Base-by-base conservation (phyloP, 2,888 invertebrate genomes). In the Epicampocera succincta region DNA sequence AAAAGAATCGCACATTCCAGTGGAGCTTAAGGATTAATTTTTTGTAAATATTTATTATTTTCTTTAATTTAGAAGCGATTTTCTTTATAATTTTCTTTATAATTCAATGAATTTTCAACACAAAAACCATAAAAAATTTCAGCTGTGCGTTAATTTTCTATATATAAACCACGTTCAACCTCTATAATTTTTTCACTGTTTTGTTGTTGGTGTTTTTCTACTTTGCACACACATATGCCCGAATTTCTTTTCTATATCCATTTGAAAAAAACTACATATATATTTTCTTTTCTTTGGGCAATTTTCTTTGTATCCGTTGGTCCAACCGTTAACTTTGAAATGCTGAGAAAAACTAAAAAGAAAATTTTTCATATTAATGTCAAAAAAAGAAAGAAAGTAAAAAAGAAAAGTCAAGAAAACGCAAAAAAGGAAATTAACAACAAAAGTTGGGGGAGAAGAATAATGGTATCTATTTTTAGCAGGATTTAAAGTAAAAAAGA, bases 121-220 rank as follows among this genome's bases (percentile, higher is more conserved):
- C 66, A 72, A 80, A 80, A 58, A 42, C 58, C 42, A 68, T 44
- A 69, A 72, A 83, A 78, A 81, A 52, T 74, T 83, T 87, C 87
- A 87, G 87, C 87, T 88, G 89, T 88, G 88, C 88, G 88, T 88
- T 69, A 86, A 87, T 88, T 88, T 88, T 89, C 89, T 89, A 89
- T 89, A 89, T 89, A 88, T 89, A 89, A 84, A 84, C 79, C 84
- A 80, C 76, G 83, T 76, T 76, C 78, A 83, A 81, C 78, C 78
- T 71, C 72, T 83, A 78, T 80, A 66, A 73, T 69, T 33, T 69
- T 38, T 76, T 65, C 74, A 69, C 33, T 72, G 19, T 56, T 48
- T 72, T 75, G 66, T 72, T 72, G 66, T 73, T 66, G 73, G 19
- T 50, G 42, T 56, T 17, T 54, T 25, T 15, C n/a, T 50, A 58